Conservation (phyloP, 30 jellyfish, hydroid and myxozoan species). For the Sanderia malayensis region DNA sequence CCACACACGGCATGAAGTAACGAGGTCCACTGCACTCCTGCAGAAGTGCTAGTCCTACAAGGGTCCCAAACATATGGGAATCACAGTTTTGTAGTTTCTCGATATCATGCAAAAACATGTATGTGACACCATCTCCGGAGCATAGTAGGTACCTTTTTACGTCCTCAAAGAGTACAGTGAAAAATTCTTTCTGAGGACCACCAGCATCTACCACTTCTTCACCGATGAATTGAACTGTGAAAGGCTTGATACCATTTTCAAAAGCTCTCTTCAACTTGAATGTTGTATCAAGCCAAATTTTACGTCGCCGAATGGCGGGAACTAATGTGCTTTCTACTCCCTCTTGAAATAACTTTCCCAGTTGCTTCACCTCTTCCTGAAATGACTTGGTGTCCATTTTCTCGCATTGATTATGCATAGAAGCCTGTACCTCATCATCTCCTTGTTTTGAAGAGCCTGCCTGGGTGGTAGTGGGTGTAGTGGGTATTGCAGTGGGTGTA, state of each 20-base stretch:
- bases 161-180: slow-evolving; percentile 22
- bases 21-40: slow-evolving; percentile 52
- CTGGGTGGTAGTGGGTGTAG: not conserved
- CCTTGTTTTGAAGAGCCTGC: not conserved
- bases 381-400: not conserved
- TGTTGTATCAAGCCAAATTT: slow-evolving; percentile 17
- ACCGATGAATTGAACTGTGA: slow-evolving; percentile 34
- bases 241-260: slow-evolving; percentile 25
- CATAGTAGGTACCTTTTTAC: slow-evolving; percentile 10
- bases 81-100: slow-evolving; percentile 14
- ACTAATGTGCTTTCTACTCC: not conserved
- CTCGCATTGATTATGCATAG: not conserved
- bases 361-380: not conserved
- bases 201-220: slow-evolving; percentile 36
- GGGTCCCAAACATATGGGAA: slow-evolving; percentile 13
- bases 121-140: slow-evolving; percentile 7
- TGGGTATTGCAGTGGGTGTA: not conserved
- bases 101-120: slow-evolving; percentile 23
- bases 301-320: slow-evolving; percentile 5
- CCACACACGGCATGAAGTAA: slow-evolving; percentile 33
- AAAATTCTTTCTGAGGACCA: slow-evolving; percentile 28
- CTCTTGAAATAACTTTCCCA: not conserved
- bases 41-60: slow-evolving; percentile 21
- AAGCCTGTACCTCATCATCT: not conserved
- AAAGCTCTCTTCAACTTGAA: slow-evolving; percentile 18